Evolutionary conservation across 2,888 invertebrate species (phyloP), one percentile per base, ranked within the genome.

Genomic region (Allophyes oxyacanthae): DNA sequence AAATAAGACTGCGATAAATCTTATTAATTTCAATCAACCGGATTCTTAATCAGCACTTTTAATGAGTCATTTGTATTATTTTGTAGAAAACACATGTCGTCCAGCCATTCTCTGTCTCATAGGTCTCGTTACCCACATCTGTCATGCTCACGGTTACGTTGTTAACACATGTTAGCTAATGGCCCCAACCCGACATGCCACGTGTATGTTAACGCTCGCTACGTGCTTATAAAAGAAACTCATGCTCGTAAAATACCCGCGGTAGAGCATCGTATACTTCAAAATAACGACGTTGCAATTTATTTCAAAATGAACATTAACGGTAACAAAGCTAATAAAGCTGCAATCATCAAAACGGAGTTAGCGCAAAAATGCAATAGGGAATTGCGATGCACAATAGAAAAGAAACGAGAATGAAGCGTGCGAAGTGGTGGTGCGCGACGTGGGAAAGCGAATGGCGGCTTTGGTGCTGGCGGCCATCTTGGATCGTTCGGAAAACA

Each of bases 361-460:
- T 63, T 58, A 62, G 71, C 53, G 71, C 78, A 82, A 83, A 88
- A 87, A 84, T 84, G 82, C 82, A 85, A 86, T 79, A 79, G 83
- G 79, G 72, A 88, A 87, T 82, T 83, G 81, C 77, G 64, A 83
- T 81, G 81, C 79, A 85, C 85, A 88, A 88, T 84, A 83, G 82
- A 87, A 88, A 88, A 88, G 85, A 88, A 90, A 88, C 78, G 80
- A 89, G 85, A 86, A 85, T 83, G 82, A 87, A 86, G 84, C 86
- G 84, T 86, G 86, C 87, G 77, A 83, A 86, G 84, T 84, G 83
- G 80, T 82, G 84, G 83, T 79, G 84, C 82, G 84, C 87, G 86
- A 92, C 92, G 91, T 93, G 92, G 92, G 92, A 93, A 94, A 92
- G 92, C 92, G 92, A 92, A 92, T 90, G 88, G 90, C 86, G 82